These are phyloP conservation scores for Caenorhabditis sinica DNA, from an alignment of 2,888 invertebrate genomes.

Conservation along the genomic window DNA sequence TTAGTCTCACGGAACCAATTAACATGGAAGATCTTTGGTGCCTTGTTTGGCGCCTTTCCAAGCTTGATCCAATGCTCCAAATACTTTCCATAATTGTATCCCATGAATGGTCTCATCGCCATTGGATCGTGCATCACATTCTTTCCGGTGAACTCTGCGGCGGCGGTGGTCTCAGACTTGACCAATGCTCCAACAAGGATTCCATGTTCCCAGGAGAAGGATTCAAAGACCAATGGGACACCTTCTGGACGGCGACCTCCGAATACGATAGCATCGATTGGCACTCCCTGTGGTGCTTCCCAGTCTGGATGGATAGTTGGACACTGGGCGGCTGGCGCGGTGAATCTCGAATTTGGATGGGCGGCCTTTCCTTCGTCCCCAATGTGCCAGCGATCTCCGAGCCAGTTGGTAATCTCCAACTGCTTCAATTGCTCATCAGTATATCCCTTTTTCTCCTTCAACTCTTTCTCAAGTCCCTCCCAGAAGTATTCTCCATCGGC, in stretches of 20 bases:
- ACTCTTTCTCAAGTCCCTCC: slow-evolving; percentile 96
- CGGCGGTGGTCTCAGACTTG: slow-evolving; percentile 97
- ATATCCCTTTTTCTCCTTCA: slow-evolving; percentile 67
- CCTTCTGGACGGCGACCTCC: slow-evolving; percentile 95
- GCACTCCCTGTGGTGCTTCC: slow-evolving; percentile 87
- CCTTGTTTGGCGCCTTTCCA: slow-evolving; percentile 79
- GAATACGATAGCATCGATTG: slow-evolving; percentile 90
- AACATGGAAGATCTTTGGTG: slow-evolving; percentile 98
- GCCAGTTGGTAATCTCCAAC: slow-evolving; percentile 87
- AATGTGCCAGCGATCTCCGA: slow-evolving; percentile 86
- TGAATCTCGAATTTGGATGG: slow-evolving; percentile 98
- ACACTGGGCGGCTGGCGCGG: slow-evolving; percentile 95
- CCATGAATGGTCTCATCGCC: slow-evolving; percentile 99
- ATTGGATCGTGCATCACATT: slow-evolving; percentile 98
- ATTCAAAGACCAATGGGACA: slow-evolving; percentile 95
- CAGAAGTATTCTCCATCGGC: slow-evolving; percentile 97
- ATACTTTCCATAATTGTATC: slow-evolving; percentile 98
- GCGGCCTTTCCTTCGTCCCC: slow-evolving; percentile 87
- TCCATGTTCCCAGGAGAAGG: slow-evolving; percentile 95
- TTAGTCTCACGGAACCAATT: slow-evolving; percentile 96
- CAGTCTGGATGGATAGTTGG: slow-evolving; percentile 94
- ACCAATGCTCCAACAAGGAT: slow-evolving; percentile 96
- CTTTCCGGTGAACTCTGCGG: slow-evolving; percentile 94
- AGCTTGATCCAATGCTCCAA: slow-evolving; percentile 96
- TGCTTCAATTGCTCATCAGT: slow-evolving; percentile 68